Base-by-base conservation (phyloP, 64 coral and sea anemone genomes). In the Hydrozoanthus tunicans region DNA sequence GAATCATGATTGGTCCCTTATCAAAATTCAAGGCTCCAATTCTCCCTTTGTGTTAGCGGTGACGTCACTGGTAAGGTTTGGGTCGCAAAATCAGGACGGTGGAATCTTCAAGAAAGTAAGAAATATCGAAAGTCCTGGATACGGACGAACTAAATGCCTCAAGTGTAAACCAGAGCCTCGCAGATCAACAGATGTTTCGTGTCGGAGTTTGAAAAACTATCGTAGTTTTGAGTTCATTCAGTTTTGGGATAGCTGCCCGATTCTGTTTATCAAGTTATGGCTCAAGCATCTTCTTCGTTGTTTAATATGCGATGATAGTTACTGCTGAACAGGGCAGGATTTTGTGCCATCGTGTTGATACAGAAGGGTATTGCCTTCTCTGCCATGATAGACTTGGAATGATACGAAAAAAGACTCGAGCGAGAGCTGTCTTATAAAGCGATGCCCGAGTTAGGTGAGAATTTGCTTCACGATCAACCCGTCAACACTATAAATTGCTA, bases 361-460 rank as follows among this genome's bases (percentile, higher is more conserved):
- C 59, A 57, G 24, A 73, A 75, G 84, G 53, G 51, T 88, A 73
- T 75, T 54, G 13, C 5, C 12, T 73, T 13, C 69, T 74, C 25
- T 58, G 69, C 56, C 24, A 62, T 88, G 25, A 2, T 61, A 58
- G 69, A 59, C 70, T 5, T 73, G 84, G 68, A 74, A 88, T 88
- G 84, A 88, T 74, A 75, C 69, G 69, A 13, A 24, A 88, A 56
- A 88, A 73, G 84, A 61, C 68, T 53, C 55, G 56, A 15, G 12
- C 7, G 20, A 57, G 23, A 88, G 56, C 25, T 55, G 84, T 88
- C 1, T 57, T 73, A 14, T 88, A 86, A 67, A 88, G 84, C 56
- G 51, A 86, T 88, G 84, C 84, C 84, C 84, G 84, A 88, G 68
- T 59, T 75, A 75, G 84, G 84, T 88, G 54, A 88, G 67, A 17